Conservation (phyloP, 2,113 vertebrate genomes). For the Columba livia region DNA sequence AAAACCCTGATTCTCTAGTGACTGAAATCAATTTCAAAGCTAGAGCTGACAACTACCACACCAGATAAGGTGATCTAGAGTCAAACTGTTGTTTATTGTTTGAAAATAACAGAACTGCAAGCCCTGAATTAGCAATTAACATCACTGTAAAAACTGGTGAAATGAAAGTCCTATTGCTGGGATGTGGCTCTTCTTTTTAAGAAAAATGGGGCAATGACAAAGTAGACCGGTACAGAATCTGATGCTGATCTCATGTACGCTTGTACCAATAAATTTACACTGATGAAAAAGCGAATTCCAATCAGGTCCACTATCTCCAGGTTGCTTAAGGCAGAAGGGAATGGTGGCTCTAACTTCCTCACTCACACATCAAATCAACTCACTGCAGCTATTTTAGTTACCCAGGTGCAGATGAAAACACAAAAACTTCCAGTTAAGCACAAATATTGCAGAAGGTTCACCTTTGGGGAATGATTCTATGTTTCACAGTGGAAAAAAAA, state of each 20-base stretch:
- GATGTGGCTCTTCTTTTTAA: not conserved
- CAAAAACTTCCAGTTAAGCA: not conserved
- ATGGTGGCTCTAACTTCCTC: not conserved
- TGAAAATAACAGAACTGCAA: conserved; percentile 15
- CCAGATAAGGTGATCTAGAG: not conserved
- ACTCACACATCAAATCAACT: not conserved
- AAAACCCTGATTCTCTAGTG: not conserved
- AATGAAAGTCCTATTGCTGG: not conserved
- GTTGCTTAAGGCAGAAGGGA: not conserved
- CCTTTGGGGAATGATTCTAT: not conserved
- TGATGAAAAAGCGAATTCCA: not conserved
- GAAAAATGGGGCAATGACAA: conserved; percentile 1
- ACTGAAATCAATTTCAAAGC: not conserved
- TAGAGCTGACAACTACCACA: not conserved
- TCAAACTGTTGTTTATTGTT: not conserved
- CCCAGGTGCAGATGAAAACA: not conserved
- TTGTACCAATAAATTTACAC: not conserved
- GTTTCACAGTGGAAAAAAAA: not conserved
- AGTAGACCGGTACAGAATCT: not conserved
- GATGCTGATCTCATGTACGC: not conserved
- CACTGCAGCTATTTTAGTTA: not conserved
- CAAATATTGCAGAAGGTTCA: not conserved
- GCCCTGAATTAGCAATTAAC: not conserved
- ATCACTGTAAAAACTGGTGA: not conserved
- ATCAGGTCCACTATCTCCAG: not conserved